Base-by-base conservation (phyloP, 1,140 invertebrate genomes). In the Bombus impatiens region DNA sequence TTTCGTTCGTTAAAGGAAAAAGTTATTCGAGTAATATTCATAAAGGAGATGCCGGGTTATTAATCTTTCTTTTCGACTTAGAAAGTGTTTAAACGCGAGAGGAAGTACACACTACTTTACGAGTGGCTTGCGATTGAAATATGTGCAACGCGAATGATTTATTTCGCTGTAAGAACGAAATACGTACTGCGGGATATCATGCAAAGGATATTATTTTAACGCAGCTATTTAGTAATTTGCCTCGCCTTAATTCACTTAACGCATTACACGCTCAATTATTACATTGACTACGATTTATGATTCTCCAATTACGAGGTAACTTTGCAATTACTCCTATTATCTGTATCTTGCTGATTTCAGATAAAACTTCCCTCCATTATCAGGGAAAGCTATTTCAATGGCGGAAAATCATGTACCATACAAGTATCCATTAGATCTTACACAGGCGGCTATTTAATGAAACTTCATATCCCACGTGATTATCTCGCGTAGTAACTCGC, bases 401-500 rank as follows among this genome's bases (percentile, higher is more conserved):
- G 37, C 8, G 53, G 28, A 62, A 76, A 82, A 77, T 83, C 13
- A 0, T 87, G 65, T 67, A 67, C 70, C 12, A 47, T 67, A 37
- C 62, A 37, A 8, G 42, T 1, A n/a, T 28, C 59, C 59, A 35
- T 68, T 40, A 25, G 37, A 70, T 68, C 3, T 35, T 75, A 79
- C 62, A 53, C 78, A 70, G 68, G 40, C 62, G 53, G n/a, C 57
- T 57, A 40, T 84, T 84, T 81, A 87, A 81, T 85, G 82, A 81
- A 72, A 88, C 72, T 62, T 88, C 78, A 88, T 78, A 88, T 89
- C 75, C 57, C 82, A 53, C 74, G 42, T 28, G 42, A 44, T 47
- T 82, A 77, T 65, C 75, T 70, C 70, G 85, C 86, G 42, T 28
- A 35, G 79, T 67, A 82, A 86, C 67, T 82, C 57, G 53, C 84